phyloP scores from a whole-genome alignment of 2,113 vertebrate species.

The Sigmodon hispidus region DNA sequence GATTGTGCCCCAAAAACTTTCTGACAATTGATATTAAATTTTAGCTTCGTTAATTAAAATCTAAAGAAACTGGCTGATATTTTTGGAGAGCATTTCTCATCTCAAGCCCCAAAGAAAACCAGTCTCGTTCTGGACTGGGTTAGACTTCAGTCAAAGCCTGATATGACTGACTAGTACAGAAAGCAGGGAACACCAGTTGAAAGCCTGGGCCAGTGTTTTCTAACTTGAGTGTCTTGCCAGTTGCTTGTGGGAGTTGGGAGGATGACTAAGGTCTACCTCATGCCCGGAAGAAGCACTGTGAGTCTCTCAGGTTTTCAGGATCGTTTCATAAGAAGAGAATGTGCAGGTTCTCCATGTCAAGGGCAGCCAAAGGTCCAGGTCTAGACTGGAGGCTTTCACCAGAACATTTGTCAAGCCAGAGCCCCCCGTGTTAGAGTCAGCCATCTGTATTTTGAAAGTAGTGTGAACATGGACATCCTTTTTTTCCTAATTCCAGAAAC shows the following conservation, averaged over 20 bases:
- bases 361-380: not conserved
- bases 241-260: not conserved
- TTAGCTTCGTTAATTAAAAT: slow-evolving; percentile 28
- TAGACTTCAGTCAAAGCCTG: not conserved
- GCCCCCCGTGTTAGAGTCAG: not conserved
- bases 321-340: not conserved
- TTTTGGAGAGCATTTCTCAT: not conserved
- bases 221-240: not conserved
- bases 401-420: not conserved
- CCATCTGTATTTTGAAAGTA: not conserved
- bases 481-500: not conserved
- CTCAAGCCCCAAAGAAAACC: not conserved
- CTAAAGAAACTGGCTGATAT: not conserved
- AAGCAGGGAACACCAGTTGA: not conserved
- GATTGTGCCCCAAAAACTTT: not conserved
- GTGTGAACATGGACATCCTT: not conserved
- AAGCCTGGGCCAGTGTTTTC: not conserved
- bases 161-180: not conserved
- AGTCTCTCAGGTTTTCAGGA: not conserved
- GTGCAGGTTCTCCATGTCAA: not conserved
- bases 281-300: not conserved
- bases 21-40: not conserved
- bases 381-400: not conserved
- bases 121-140: not conserved
- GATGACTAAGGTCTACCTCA: not conserved